phyloP scores from a whole-genome alignment of 2,113 vertebrate species.

The Saccopteryx bilineata region DNA sequence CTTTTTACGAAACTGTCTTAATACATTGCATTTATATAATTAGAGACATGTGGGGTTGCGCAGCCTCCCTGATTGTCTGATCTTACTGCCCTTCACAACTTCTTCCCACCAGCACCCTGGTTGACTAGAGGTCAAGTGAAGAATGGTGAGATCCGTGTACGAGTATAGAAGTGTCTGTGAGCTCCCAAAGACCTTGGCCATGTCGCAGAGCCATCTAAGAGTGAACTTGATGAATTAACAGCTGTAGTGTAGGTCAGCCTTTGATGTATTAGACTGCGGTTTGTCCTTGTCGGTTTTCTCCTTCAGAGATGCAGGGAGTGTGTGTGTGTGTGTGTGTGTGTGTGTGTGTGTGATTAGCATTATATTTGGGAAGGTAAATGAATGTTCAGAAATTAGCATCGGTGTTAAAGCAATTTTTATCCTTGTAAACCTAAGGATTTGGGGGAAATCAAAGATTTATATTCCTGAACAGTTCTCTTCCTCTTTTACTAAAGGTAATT shows the following conservation, averaged over 20 bases:
- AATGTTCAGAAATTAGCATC: slow-evolving; percentile 11
- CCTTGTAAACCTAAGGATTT: slow-evolving; percentile 37
- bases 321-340: background rate
- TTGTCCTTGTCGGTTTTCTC: slow-evolving; percentile 66
- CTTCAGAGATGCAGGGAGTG: slow-evolving; percentile 2
- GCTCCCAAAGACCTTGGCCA: slow-evolving; percentile 23
- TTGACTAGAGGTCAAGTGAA: background rate
- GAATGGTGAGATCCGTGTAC: background rate
- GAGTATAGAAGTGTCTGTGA: background rate
- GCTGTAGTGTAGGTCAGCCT: background rate
- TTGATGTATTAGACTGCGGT: slow-evolving; percentile 36
- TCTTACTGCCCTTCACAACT: slow-evolving; percentile 76
- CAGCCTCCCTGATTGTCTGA: slow-evolving; percentile 20
- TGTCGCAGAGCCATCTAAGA: background rate
- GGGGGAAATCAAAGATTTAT: slow-evolving; percentile 20
- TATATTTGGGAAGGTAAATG: slow-evolving; percentile 13
- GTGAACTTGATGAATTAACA: slow-evolving; percentile 51
- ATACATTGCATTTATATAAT: background rate
- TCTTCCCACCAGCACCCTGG: slow-evolving; percentile 53
- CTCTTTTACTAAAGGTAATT: slow-evolving; percentile 37
- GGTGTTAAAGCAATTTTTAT: slow-evolving; percentile 48
- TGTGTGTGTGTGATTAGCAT: background rate
- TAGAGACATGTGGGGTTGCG: slow-evolving; percentile 54
- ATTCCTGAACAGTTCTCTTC: slow-evolving; percentile 20
- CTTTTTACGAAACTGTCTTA: background rate